phyloP scores from a whole-genome alignment of 1,140 invertebrate species.

The Platyura marginata region DNA sequence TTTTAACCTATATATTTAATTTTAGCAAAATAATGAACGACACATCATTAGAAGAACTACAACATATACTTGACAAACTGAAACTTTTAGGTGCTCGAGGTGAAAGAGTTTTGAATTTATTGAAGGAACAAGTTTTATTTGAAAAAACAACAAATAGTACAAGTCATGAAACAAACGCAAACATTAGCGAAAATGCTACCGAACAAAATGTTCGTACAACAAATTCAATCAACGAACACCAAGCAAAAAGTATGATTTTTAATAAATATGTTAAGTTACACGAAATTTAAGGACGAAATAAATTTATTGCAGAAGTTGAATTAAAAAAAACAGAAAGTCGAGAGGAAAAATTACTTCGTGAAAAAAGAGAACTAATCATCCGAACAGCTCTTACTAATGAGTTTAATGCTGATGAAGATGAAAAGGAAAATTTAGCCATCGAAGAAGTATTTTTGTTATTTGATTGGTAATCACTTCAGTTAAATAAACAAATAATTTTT shows the following conservation, averaged over 20 bases:
- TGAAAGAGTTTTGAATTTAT: conserved; percentile 26
- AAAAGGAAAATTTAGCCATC: conserved; percentile 33
- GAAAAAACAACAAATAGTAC: too few relatives aligned
- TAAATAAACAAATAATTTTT: not conserved
- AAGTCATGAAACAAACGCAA: too few relatives aligned
- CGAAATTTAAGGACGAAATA: too few relatives aligned
- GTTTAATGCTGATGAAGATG: conserved; percentile 32
- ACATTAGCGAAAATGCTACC: too few relatives aligned
- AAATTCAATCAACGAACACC: too few relatives aligned
- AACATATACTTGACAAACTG: conserved; percentile 21
- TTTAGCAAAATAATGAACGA: not conserved
- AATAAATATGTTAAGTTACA: too few relatives aligned
- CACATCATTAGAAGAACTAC: not conserved
- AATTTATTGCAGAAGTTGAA: conserved; percentile 6
- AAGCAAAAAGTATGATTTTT: too few relatives aligned
- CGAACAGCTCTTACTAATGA: conserved; percentile 21
- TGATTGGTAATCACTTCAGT: not conserved
- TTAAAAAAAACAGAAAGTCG: conserved; percentile 4
- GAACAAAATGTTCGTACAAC: too few relatives aligned
- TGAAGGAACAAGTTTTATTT: conserved; percentile 22
- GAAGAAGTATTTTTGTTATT: conserved; percentile 41
- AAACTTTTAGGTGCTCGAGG: conserved; percentile 32
- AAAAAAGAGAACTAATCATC: conserved; percentile 16
- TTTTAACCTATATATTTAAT: too few relatives aligned
- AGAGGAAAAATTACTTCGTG: conserved; percentile 20